These are phyloP conservation scores for Porites australiensis DNA, from an alignment of 64 coral and sea anemone species.

Conservation along the genomic window DNA sequence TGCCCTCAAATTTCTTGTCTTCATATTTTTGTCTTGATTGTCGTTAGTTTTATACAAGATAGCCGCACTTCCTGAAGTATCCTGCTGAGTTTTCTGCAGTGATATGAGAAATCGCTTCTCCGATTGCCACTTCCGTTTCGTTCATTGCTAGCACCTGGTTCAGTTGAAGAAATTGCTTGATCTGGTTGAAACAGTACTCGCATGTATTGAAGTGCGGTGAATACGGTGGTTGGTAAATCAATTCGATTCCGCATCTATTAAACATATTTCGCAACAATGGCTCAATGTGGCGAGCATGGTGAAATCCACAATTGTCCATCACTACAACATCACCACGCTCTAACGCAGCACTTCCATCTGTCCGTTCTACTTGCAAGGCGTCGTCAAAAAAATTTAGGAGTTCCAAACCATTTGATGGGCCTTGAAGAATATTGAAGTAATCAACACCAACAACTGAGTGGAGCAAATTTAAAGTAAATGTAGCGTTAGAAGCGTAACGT, in stretches of 20 bases:
- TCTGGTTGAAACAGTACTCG: conserved; percentile 69
- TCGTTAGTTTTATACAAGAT: conserved; percentile 33
- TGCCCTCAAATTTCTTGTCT: too few relatives aligned
- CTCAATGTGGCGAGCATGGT: conserved; percentile 58
- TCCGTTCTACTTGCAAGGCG: conserved; percentile 37
- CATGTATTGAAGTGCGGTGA: conserved; percentile 75
- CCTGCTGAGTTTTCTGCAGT: conserved; percentile 46
- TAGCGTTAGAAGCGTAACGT: conserved; percentile 55
- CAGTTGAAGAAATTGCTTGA: conserved; percentile 52
- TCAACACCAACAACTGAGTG: too few relatives aligned
- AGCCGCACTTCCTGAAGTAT: conserved; percentile 48
- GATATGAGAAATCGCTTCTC: conserved; percentile 50
- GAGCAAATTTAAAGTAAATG: conserved; percentile 71
- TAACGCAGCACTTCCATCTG: conserved; percentile 54
- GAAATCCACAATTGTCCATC: conserved; percentile 76
- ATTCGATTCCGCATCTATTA: conserved; percentile 61
- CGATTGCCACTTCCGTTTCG: conserved; percentile 70
- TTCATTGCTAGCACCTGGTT: conserved; percentile 57
- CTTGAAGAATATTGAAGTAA: conserved; percentile 65
- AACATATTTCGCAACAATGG: conserved; percentile 62
- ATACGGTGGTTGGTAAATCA: conserved; percentile 68
- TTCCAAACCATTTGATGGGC: conserved; percentile 68
- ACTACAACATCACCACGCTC: conserved; percentile 60
- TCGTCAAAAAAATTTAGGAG: conserved; percentile 66
- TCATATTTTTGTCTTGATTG: too few relatives aligned